These are phyloP conservation scores for Amphilophus citrinellus DNA, from an alignment of 2,113 vertebrate genomes.

Conservation along the genomic window DNA sequence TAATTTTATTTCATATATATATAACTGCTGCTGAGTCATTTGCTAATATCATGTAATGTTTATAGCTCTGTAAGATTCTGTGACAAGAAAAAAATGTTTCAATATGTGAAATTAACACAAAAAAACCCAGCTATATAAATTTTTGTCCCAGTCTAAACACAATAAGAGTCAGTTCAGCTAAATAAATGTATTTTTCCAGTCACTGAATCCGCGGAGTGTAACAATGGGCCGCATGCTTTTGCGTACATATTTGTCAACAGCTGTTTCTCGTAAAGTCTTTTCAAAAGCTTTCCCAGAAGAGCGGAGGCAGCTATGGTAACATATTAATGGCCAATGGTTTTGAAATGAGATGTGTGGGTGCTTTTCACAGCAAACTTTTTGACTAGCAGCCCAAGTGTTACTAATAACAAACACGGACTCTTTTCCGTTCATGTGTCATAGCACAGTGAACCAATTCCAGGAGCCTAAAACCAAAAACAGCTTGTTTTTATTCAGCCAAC, in stretches of 20 bases:
- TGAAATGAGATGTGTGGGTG: not conserved
- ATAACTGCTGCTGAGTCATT: too few relatives aligned
- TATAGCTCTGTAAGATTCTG: too few relatives aligned
- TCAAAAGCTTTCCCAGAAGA: not conserved
- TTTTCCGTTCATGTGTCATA: not conserved
- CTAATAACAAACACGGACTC: not conserved
- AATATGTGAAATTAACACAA: too few relatives aligned
- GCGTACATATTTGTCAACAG: not conserved
- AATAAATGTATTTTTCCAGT: not conserved
- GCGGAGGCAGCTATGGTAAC: slow-evolving; percentile 8
- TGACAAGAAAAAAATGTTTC: too few relatives aligned
- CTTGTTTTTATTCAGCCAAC: too few relatives aligned
- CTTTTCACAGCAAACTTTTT: slow-evolving; percentile 8
- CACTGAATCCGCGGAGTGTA: not conserved
- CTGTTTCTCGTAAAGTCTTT: slow-evolving; percentile 9
- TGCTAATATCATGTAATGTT: too few relatives aligned
- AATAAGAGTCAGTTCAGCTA: not conserved
- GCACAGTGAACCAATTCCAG: not conserved
- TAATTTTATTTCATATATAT: too few relatives aligned
- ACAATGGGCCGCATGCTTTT: not conserved
- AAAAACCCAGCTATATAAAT: too few relatives aligned
- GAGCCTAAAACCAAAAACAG: not conserved
- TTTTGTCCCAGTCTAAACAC: too few relatives aligned
- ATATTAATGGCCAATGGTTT: not conserved
- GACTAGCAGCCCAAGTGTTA: slow-evolving; percentile 7